Conservation (phyloP, 2,888 invertebrate genomes). For the Cryptocephalus primarius region DNA sequence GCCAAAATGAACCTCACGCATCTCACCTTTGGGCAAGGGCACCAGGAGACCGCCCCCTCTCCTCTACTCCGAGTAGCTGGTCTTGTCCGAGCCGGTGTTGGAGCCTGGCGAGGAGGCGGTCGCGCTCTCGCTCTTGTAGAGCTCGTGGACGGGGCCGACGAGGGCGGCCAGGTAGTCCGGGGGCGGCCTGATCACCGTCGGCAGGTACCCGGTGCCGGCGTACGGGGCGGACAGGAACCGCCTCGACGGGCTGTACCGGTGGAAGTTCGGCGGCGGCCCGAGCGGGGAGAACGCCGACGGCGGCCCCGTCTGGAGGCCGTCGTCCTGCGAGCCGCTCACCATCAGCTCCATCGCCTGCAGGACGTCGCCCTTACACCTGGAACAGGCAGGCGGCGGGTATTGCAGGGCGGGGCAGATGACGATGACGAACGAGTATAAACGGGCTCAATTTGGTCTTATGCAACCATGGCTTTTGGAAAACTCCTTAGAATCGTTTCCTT, state of each 20-base stretch:
- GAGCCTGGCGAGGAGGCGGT: slow-evolving; percentile 42
- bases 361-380: slow-evolving; percentile 61
- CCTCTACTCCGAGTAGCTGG: slow-evolving; percentile 43
- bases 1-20: no score
- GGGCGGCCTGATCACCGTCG: slow-evolving; percentile 58
- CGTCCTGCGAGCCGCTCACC: slow-evolving; percentile 41
- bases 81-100: slow-evolving; percentile 44
- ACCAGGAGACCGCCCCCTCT: no score
- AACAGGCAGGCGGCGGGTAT: no score
- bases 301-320: slow-evolving; percentile 10
- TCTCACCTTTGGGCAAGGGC: no score
- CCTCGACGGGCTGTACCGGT: slow-evolving; percentile 51
- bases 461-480: no score
- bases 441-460: no score
- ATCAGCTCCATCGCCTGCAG: slow-evolving; percentile 89
- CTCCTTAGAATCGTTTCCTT: no score
- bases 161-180: slow-evolving; percentile 33
- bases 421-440: no score
- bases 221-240: slow-evolving; percentile 74
- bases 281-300: slow-evolving; percentile 70
- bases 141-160: slow-evolving; percentile 34
- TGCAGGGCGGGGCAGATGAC: no score
- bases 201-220: slow-evolving; percentile 71
- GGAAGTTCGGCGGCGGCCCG: slow-evolving; percentile 50
- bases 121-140: slow-evolving; percentile 34